A percentile compares a stretch with the other conserved stretches of the same genome.
Evolutionary conservation across 92 coral and sea anemone species (phyloP).

Genomic region (Palythoa heliodiscus): DNA sequence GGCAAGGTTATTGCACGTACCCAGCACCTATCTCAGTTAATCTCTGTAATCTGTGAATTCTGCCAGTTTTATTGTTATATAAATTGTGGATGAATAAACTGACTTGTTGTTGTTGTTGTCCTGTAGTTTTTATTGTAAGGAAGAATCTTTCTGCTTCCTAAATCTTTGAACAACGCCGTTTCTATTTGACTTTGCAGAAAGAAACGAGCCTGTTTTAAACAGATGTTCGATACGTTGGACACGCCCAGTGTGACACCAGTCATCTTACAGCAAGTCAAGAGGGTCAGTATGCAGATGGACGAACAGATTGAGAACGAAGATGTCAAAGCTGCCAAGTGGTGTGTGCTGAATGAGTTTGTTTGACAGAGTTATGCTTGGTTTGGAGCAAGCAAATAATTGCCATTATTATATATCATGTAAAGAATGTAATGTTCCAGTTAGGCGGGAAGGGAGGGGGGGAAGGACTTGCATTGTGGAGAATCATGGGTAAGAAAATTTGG

Average conservation of each 20-base stretch:
- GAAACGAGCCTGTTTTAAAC: slow-evolving; percentile 59
- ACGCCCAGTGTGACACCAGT: slow-evolving; percentile 39
- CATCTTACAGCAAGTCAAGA: slow-evolving; percentile 45
- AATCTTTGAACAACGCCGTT: not conserved
- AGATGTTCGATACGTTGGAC: slow-evolving; percentile 59
- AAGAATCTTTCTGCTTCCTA: not conserved
- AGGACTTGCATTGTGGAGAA: too few species aligned
- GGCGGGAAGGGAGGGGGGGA: too few species aligned
- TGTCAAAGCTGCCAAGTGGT: slow-evolving; percentile 73
- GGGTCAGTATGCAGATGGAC: slow-evolving; percentile 52
- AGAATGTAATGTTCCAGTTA: too few species aligned
- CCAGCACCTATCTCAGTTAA: too few species aligned
- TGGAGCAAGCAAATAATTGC: not conserved
- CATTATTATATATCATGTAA: too few species aligned
- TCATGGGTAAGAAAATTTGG: too few species aligned
- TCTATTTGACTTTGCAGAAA: slow-evolving; percentile 42
- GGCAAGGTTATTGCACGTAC: too few species aligned
- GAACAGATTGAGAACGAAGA: slow-evolving; percentile 61
- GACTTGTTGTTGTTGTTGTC: too few species aligned
- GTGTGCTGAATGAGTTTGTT: not conserved
- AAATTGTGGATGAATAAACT: too few species aligned
- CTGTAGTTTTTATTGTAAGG: too few species aligned
- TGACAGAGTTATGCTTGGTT: not conserved
- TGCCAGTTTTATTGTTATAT: too few species aligned
- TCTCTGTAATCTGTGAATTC: too few species aligned